Evolutionary conservation across 2,113 vertebrate genomes (phyloP).

Genomic region (Ophiodon elongatus): DNA sequence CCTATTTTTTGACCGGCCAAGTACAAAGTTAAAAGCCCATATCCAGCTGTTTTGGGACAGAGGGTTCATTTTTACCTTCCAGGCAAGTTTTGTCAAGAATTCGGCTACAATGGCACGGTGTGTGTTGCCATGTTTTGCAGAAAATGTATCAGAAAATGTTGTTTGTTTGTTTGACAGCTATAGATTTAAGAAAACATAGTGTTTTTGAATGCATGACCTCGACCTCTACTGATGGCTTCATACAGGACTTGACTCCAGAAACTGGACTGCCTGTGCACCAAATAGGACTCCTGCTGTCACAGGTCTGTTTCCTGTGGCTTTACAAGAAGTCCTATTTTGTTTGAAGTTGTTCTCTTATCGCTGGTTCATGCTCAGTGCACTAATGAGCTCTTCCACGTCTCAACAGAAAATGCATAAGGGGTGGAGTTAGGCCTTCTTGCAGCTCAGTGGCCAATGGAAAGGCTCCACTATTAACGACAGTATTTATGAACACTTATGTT

Average conservation of each 20-base stretch:
- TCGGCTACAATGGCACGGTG: not conserved
- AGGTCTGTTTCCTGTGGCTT: slow-evolving; percentile 35
- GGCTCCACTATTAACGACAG: slow-evolving; percentile 25
- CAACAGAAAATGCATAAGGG: slow-evolving; percentile 29
- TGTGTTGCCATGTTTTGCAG: slow-evolving; percentile 3
- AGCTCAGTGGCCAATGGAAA: slow-evolving; percentile 58
- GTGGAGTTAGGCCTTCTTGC: slow-evolving; percentile 37
- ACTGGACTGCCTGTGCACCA: slow-evolving; percentile 15
- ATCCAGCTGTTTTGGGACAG: slow-evolving; percentile 78
- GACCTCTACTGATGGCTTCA: not conserved
- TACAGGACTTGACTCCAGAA: not conserved
- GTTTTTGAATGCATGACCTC: not conserved
- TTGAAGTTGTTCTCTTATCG: slow-evolving; percentile 67
- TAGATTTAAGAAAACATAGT: not conserved
- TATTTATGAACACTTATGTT: slow-evolving; percentile 64
- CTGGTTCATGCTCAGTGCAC: slow-evolving; percentile 33
- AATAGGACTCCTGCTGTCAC: slow-evolving; percentile 21
- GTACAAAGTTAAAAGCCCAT: slow-evolving; percentile 63
- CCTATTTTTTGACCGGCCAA: slow-evolving; percentile 46
- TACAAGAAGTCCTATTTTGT: slow-evolving; percentile 56
- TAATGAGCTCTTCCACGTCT: slow-evolving; percentile 62
- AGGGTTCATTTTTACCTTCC: slow-evolving; percentile 70
- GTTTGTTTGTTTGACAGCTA: not conserved
- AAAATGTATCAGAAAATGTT: not conserved
- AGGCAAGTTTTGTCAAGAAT: slow-evolving; percentile 70